Percentiles rank a stretch among this genome's conserved stretches.
These are phyloP conservation scores for Trachelus stipa DNA, from an alignment of 2,888 invertebrate species.

Conservation along the genomic window DNA sequence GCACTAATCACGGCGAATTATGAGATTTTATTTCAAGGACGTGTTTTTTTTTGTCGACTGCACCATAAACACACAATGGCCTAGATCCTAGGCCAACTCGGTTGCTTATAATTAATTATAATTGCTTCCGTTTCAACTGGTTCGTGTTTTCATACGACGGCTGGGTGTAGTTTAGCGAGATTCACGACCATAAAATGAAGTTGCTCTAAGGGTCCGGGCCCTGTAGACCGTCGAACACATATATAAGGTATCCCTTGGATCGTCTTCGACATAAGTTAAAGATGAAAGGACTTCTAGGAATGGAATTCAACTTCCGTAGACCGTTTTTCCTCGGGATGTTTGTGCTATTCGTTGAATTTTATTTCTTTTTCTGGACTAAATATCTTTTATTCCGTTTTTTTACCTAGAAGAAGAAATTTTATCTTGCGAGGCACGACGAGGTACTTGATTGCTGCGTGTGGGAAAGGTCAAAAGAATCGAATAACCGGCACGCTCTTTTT, in stretches of 20 bases:
- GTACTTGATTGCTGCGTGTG: not conserved
- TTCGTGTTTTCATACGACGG: not conserved
- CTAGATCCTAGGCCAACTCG: not conserved
- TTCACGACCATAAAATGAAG: not conserved
- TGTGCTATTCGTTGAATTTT: not conserved
- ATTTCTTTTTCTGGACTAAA: not conserved
- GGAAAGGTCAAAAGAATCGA: not conserved
- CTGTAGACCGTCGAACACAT: not conserved
- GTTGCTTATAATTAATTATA: not conserved
- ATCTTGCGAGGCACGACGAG: not conserved
- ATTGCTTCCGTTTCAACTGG: not conserved
- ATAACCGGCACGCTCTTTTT: not conserved
- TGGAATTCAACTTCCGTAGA: not conserved
- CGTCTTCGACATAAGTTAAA: not conserved
- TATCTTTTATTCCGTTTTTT: not conserved
- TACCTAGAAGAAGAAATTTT: not conserved
- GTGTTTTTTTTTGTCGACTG: not conserved
- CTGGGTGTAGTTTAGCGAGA: not conserved
- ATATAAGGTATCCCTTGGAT: not conserved
- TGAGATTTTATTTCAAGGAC: conserved; percentile 6
- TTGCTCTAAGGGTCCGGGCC: not conserved
- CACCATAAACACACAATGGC: not conserved
- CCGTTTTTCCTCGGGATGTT: not conserved
- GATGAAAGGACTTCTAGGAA: not conserved
- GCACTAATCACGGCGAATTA: conserved; percentile 1